Base-by-base conservation (phyloP, 2,888 invertebrate genomes). In the Pinctada fucata region DNA sequence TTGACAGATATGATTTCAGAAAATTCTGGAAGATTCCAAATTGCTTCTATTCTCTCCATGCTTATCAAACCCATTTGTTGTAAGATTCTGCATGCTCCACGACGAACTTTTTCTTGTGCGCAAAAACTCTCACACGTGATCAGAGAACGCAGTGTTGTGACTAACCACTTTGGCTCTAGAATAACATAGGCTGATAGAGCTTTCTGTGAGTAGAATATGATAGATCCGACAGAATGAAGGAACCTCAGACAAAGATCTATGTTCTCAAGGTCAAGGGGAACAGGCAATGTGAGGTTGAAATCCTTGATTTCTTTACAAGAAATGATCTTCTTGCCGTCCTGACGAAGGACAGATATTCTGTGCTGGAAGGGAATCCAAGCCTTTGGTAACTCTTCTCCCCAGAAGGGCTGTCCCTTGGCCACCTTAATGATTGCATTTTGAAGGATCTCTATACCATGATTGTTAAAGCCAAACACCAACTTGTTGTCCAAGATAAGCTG, bases 151-250 rank as follows among this genome's bases (percentile, higher is more conserved):
- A 66, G 66, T n/a, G 66, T 16, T 16, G 13, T 31, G 31, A 66
- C 16, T 6, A 66, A 16, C 13, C 16, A 66, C 16, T 66, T 13
- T 66, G 66, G 66, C 6, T 66, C 66, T 66, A 66, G 16, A 6
- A 66, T 66, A 6, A 16, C 66, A 66, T 16, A 66, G 6, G 6
- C 31, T 16, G 6, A 6, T 31, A 66, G 16, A 13, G 6, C 66
- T 8, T 8, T 8, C 5, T 13, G 13, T 6, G 13, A 6, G 16
- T 13, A 66, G 66, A n/a, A 66, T 6, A 66, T 13, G 16, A 66
- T 66, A n/a, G 6, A 16, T 66, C 66, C 66, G 2, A 66, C 6
- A n/a, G 66, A 66, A 66, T 66, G 66, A 8, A n/a, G 66, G 66
- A 66, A 66, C 13, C 16, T 66, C 6, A 66, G 66, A 66, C 13